These are phyloP conservation scores for Xylophagus ater DNA, from an alignment of 2,888 invertebrate genomes.

Conservation along the genomic window DNA sequence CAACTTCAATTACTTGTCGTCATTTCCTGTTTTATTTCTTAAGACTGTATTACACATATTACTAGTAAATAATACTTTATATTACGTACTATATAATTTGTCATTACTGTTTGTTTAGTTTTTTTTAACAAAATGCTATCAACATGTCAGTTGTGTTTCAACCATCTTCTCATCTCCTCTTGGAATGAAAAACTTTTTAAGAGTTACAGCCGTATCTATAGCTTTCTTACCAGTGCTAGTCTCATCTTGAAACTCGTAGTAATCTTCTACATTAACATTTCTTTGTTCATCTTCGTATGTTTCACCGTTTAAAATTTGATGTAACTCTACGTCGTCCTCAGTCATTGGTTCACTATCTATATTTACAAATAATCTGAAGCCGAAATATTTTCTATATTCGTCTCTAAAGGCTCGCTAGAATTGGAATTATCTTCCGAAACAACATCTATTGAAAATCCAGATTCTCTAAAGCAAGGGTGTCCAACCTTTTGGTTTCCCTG, in stretches of 20 bases:
- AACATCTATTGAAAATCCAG: too few relatives aligned
- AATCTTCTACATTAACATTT: background rate
- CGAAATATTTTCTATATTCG: too few relatives aligned
- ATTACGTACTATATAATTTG: background rate
- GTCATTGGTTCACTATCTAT: too few relatives aligned
- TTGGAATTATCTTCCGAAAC: too few relatives aligned
- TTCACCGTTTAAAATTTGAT: conserved; percentile 4
- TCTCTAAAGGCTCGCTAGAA: too few relatives aligned
- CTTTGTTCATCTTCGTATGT: conserved; percentile 4
- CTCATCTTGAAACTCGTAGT: background rate
- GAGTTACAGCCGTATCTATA: background rate
- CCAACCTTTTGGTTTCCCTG: too few relatives aligned
- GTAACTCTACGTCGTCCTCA: conserved; percentile 4
- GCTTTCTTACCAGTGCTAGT: conserved; percentile 2
- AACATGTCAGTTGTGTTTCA: background rate
- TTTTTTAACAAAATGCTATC: background rate
- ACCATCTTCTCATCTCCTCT: background rate
- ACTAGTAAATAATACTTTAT: too few relatives aligned
- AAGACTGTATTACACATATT: too few relatives aligned
- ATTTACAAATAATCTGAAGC: too few relatives aligned
- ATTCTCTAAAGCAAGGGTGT: too few relatives aligned
- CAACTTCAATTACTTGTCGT: too few relatives aligned
- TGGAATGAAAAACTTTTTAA: background rate
- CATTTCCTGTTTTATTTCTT: too few relatives aligned
- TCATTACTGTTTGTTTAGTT: background rate